Evolutionary conservation across 2,888 invertebrate species (phyloP), one percentile per base, ranked within the genome.

Genomic region (Brachyopa scutellaris): DNA sequence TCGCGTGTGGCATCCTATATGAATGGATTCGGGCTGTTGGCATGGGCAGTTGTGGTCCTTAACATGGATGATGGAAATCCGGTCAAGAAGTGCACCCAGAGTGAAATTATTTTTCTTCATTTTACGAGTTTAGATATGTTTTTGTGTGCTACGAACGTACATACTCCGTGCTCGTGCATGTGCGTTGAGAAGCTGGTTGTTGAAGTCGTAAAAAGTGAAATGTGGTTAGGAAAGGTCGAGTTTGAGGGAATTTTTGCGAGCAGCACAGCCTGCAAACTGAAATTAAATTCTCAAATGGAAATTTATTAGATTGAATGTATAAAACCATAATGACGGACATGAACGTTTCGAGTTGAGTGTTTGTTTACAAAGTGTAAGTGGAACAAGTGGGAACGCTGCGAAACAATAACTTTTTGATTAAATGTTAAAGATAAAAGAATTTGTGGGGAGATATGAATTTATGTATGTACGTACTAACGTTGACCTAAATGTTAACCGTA

Each of bases 51-150:
- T 79, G 59, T 67, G 74, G 66, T 79, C 61, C 67, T 74, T 74
- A 55, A 61, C 67, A 74, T 79, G 74, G 61, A 61, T 74, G 79
- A 74, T 79, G 74, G 53, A 67, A 74, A 67, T 79, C 79, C 79
- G 79, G 74, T 67, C 61, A 74, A 79, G 79, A 74, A 79, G 74
- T 67, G 74, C 74, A 79, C 51, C 78, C 42, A 38, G 13, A 53
- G 38, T 74, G 64, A 73, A 73, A 72, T 59, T 45, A 17, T 69
- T 69, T 31, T 66, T 40, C 47, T 51, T 11, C 26, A 13, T 31
- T 49, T 40, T 40, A 15, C 29, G 26, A 26, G 40, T n/a, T n/a
- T n/a, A n/a, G 6, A 19, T 51, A 29, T 19, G 11, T 8, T 15
- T 33, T 13, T 15, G 6, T 13, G 8, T 49, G 45, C 6, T 47